A percentile compares a stretch with the other conserved stretches of the same genome.
Evolutionary conservation across 2,797 vertebrate genomes (phyloP).

Genomic region (Dallia pectoralis): DNA sequence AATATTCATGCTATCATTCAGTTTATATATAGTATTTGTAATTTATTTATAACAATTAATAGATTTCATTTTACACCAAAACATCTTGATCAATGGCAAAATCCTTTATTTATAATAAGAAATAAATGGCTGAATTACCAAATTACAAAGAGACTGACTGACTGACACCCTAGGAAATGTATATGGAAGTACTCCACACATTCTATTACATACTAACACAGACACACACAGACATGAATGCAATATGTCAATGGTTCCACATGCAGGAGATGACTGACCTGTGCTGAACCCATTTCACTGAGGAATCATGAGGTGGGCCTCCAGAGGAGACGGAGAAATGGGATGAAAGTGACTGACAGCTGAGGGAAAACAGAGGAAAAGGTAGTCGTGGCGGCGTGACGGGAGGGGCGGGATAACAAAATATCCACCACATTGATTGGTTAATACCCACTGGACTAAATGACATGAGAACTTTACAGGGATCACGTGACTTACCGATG

Average conservation of each 20-base stretch:
- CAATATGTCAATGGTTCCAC: conserved; percentile 42
- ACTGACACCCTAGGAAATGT: background rate
- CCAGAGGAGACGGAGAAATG: conserved; percentile 59
- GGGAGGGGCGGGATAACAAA: conserved; percentile 52
- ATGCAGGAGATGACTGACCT: conserved; percentile 69
- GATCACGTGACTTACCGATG: background rate
- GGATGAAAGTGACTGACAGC: conserved; percentile 64
- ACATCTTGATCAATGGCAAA: no score
- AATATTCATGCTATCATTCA: no score
- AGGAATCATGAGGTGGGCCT: conserved; percentile 58
- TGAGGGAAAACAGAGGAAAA: conserved; percentile 42
- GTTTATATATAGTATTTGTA: no score
- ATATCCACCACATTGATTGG: conserved; percentile 6
- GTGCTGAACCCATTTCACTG: conserved; percentile 64
- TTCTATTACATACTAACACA: conserved; percentile 10
- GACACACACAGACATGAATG: conserved; percentile 11
- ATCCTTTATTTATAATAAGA: no score
- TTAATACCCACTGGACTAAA: background rate
- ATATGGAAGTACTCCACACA: background rate
- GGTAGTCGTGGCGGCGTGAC: conserved; percentile 16
- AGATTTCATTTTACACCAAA: no score
- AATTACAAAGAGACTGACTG: no score
- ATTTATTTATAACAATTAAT: no score
- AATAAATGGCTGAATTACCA: conserved; percentile 15
- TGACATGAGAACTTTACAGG: background rate